Evolutionary conservation across 1,140 invertebrate genomes (phyloP), one percentile per base, ranked within the genome.

Genomic region (Hyposmocoma kahamanoa): DNA sequence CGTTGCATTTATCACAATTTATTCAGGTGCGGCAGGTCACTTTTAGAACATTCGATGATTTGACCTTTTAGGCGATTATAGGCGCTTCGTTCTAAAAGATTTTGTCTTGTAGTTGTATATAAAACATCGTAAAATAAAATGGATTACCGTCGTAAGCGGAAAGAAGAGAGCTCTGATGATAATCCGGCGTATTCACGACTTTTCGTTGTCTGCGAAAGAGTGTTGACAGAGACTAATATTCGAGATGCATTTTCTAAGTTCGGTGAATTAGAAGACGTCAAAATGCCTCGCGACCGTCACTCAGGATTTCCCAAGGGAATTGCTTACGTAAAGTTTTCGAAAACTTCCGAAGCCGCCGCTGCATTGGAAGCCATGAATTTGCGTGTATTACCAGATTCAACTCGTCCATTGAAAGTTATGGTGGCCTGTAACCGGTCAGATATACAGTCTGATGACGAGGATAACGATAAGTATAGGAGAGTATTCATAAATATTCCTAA

Each of bases 361-460:
- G 95, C 95, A 11, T 87, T 95, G 46, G 94, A 96, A 79, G 90
- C 91, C 59, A 95, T 97, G 94, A 95, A 97, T 87, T 94, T 93
- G 1, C 92, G 92, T 80, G 89, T 88, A 52, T 87, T 97, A 42
- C 90, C 90, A 18, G 90, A 90, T 46, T 88, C 91, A 48, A 90
- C 90, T 30, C 89, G 94, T 59, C 93, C 93, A 6, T 89, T 98
- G 1, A 97, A 97, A 89, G 95, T 97, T 39, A 91, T 96, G 87
- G 94, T 96, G 53, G 95, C 95, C 24, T 90, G 93, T 24, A 81
- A 72, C 56, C 64, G 60, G 5, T 78, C 87, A 91, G 96, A 94
- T 0, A 88, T 94, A 42, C 93, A 95, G 50, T 92, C 92, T 11
- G 94, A 94, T 67, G 94, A 97, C 72, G 93, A 96, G 57, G 93